Evolutionary conservation across 2,797 vertebrate genomes (phyloP), one percentile per base, ranked within the genome.

Genomic region (Notolabrus celidotus): DNA sequence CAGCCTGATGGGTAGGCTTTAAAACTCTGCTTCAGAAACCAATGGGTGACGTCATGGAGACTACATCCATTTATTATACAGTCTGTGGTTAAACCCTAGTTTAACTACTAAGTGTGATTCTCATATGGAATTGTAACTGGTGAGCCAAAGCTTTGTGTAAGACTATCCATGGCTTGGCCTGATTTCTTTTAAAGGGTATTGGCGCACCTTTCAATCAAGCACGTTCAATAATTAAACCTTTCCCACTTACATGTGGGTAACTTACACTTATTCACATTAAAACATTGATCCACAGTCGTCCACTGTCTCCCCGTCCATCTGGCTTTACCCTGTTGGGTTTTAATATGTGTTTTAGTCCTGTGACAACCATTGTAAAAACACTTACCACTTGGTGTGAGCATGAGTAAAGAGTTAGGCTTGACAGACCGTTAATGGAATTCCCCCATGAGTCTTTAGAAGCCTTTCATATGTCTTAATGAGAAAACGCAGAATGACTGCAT

Each of bases 381-480:
- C 72, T 86, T 72, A 83, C 63, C 47, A 57, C 60, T 85, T 60
- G 66, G 70, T 72, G 53, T 50, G 68, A 81, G 81, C 71, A 76
- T 74, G 74, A 86, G 81, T 85, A 84, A 88, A 85, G 84, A 85
- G 75, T 75, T 59, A 38, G 79, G 42, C 85, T 88, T 89, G 87
- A 90, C 86, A 85, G 80, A 83, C 60, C 75, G 56, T 79, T 91
- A 90, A 91, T 92, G 88, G 71, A 84, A 91, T 86, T 86, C 64
- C 77, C 83, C 79, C 80, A 85, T 79, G 85, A 87, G 85, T 84
- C 80, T 86, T 89, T 85, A 90, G 78, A 86, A 82, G 81, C 69
- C 81, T 89, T 89, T 87, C 82, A 88, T 89, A 87, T 87, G 77
- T 89, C 82, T 85, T 91, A 89, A 93, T 92, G 85, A 90, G 88